A percentile compares a stretch with the other conserved stretches of the same genome.
Conservation (phyloP, 2,888 invertebrate species). For the Coenonympha arcania region DNA sequence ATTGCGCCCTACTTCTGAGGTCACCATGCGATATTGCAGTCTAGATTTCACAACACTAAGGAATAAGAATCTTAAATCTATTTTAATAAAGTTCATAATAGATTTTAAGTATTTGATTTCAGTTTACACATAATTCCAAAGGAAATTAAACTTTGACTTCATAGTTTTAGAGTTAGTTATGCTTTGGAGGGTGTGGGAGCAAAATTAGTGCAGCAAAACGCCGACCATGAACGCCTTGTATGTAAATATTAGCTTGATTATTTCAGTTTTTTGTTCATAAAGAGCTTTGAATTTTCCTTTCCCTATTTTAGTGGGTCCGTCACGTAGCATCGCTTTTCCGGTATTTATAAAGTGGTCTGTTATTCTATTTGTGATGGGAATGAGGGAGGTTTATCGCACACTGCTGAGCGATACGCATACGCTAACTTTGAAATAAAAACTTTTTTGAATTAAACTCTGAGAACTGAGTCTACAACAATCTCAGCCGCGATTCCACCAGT, state of each 20-base stretch:
- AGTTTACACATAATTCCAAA: background rate
- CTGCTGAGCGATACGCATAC: too few relatives aligned
- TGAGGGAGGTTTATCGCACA: background rate
- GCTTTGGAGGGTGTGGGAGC: background rate
- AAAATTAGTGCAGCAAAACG: slow-evolving; percentile 10
- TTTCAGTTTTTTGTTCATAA: slow-evolving; percentile 7
- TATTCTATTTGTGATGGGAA: too few relatives aligned
- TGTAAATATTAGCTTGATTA: slow-evolving; percentile 15
- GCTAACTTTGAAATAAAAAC: too few relatives aligned
- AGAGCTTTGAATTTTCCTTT: slow-evolving; percentile 1
- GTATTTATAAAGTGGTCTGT: background rate
- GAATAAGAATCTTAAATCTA: background rate
- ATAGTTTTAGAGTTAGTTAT: background rate
- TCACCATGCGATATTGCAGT: slow-evolving; percentile 11
- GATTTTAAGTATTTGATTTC: background rate
- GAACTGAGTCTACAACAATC: too few relatives aligned
- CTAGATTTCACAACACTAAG: background rate
- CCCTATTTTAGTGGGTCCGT: background rate
- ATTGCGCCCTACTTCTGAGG: slow-evolving; percentile 14
- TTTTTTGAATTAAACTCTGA: too few relatives aligned
- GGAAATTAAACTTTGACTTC: background rate
- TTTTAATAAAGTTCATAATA: background rate
- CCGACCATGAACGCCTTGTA: slow-evolving; percentile 12
- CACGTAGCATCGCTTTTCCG: background rate
- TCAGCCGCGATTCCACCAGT: too few relatives aligned